Evolutionary conservation across 2,888 invertebrate genomes (phyloP).

Genomic region (Campoletis raptor): DNA sequence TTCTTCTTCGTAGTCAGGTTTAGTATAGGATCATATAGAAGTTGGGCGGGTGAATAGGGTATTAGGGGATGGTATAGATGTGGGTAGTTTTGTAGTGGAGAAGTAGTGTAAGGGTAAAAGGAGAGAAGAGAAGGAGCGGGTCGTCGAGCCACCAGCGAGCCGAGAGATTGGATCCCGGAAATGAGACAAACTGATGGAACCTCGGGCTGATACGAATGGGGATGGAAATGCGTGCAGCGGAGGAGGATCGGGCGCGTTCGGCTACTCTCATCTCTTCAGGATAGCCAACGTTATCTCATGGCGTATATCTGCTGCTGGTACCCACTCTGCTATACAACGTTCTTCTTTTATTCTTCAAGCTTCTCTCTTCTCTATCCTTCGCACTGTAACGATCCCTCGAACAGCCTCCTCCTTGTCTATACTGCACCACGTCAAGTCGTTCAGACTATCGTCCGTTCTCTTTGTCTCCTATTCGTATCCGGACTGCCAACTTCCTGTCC

Average conservation of each 20-base stretch:
- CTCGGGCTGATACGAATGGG: conserved; percentile 72
- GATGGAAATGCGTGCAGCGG: conserved; percentile 77
- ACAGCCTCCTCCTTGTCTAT: conserved; percentile 63
- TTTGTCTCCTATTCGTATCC: conserved; percentile 17
- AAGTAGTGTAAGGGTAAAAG: conserved; percentile 55
- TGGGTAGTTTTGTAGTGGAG: conserved; percentile 27
- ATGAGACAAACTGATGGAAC: conserved; percentile 83
- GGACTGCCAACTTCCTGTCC: conserved; percentile 2
- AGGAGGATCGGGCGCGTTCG: conserved; percentile 42
- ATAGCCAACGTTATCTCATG: conserved; percentile 80
- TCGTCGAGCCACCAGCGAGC: conserved; percentile 77
- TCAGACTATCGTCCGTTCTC: conserved; percentile 59
- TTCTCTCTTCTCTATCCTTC: conserved; percentile 21
- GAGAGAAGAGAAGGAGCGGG: conserved; percentile 68
- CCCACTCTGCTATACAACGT: conserved; percentile 68
- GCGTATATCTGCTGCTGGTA: conserved; percentile 74
- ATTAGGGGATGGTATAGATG: conserved; percentile 18
- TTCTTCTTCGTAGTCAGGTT: conserved; percentile 36
- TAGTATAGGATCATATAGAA: conserved; percentile 41
- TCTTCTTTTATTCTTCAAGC: conserved; percentile 55
- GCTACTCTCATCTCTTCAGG: conserved; percentile 72
- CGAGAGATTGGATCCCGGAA: conserved; percentile 83
- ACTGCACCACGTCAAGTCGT: conserved; percentile 61
- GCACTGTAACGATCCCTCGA: conserved; percentile 19
- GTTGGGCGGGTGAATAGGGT: conserved; percentile 53